Evolutionary conservation across 2,888 invertebrate genomes (phyloP).

Genomic region (Andrena marginata): DNA sequence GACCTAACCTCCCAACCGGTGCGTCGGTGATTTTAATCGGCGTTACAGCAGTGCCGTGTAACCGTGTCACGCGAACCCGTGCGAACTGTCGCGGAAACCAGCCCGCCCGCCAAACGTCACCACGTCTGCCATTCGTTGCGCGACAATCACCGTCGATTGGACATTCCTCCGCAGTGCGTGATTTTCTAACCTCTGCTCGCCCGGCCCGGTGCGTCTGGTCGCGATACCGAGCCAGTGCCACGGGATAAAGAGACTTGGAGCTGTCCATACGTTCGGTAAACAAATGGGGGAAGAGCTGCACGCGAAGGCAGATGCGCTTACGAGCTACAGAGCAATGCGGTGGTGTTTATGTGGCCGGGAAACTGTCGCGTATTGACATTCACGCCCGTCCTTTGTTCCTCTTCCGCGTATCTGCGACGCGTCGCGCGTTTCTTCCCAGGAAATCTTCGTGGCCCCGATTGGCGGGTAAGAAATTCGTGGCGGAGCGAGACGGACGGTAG

Average conservation of each 20-base stretch:
- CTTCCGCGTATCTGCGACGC: constrained; percentile 9
- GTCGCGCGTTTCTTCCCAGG: background rate
- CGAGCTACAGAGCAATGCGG: constrained; percentile 10
- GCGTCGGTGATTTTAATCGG: constrained; percentile 62
- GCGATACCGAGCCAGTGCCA: background rate
- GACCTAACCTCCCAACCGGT: constrained; percentile 73
- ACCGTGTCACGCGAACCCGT: constrained; percentile 56
- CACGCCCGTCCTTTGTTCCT: constrained; percentile 43
- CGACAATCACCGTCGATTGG: constrained; percentile 4
- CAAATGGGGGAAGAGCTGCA: constrained; percentile 8
- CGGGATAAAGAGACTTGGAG: constrained; percentile 3
- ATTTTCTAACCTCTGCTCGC: constrained; percentile 56
- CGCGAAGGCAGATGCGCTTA: constrained; percentile 3
- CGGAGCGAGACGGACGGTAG: constrained; percentile 35
- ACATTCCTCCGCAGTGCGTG: background rate
- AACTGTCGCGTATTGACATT: constrained; percentile 49
- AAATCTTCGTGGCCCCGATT: constrained; percentile 35
- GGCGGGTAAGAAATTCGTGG: constrained; percentile 44
- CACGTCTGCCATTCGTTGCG: constrained; percentile 3
- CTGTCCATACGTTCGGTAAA: constrained; percentile 15
- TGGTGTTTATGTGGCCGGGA: constrained; percentile 38
- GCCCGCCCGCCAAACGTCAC: constrained; percentile 18
- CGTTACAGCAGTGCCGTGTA: constrained; percentile 49
- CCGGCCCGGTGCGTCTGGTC: constrained; percentile 26
- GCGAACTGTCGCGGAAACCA: constrained; percentile 25